phyloP scores from a whole-genome alignment of 2,888 invertebrate species.

The Theodoxus fluviatilis region DNA sequence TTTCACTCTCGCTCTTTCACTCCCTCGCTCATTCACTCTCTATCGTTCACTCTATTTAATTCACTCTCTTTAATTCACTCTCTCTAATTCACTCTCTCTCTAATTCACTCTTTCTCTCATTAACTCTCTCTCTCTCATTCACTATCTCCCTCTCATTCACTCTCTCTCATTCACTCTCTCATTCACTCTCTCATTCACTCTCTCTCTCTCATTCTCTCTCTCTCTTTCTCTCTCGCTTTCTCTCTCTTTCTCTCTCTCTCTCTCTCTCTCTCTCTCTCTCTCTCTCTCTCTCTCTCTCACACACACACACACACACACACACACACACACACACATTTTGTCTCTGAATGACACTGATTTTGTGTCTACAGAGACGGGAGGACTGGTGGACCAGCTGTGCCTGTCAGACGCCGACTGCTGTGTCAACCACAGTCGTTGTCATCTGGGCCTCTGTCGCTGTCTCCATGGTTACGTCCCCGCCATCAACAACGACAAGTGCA shows the following conservation, averaged over 20 bases:
- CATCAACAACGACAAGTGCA: slow-evolving; percentile 74
- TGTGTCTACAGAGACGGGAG: neutral
- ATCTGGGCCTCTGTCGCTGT: slow-evolving; percentile 79
- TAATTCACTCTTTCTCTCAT: neutral
- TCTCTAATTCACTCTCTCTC: neutral
- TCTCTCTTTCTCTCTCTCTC: neutral
- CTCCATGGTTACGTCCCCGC: slow-evolving; percentile 74
- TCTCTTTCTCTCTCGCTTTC: slow-evolving; percentile 5
- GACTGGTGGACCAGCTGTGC: slow-evolving; percentile 84
- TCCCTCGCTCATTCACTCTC: too few relatives aligned
- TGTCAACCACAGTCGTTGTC: slow-evolving; percentile 77
- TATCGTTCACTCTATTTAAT: neutral
- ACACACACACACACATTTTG: neutral
- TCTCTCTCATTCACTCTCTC: neutral
- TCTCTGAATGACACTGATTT: neutral
- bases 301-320: neutral
- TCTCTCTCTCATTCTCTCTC: slow-evolving; percentile 3
- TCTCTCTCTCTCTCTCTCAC: neutral
- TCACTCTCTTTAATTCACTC: neutral
- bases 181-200: neutral
- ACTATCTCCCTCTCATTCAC: slow-evolving; percentile 10
- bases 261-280: neutral
- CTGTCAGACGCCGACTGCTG: slow-evolving; percentile 75
- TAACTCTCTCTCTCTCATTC: neutral
- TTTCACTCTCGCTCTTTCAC: too few relatives aligned